Conservation (phyloP, 2,797 vertebrate species). For the Argentina silus region DNA sequence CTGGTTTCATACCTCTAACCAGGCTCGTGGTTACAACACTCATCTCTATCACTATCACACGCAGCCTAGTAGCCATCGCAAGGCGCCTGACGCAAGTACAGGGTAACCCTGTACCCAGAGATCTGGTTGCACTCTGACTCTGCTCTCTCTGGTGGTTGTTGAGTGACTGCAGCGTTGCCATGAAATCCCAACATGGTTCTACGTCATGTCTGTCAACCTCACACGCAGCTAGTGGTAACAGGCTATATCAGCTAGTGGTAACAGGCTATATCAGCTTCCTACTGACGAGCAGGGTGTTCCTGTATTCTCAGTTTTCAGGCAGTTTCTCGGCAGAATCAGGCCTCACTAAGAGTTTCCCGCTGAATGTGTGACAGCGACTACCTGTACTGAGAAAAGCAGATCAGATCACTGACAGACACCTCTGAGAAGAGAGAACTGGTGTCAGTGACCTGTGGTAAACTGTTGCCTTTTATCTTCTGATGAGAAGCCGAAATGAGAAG, state of each 20-base stretch:
- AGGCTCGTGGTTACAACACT: neutral
- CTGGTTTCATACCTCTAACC: constrained; percentile 69
- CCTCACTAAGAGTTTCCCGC: neutral
- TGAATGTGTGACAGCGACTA: neutral
- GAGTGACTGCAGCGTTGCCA: neutral
- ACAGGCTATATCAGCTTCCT: neutral
- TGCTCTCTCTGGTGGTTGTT: neutral
- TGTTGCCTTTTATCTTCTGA: constrained; percentile 26
- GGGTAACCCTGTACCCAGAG: neutral
- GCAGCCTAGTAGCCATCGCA: neutral
- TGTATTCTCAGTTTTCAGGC: neutral
- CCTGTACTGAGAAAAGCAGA: constrained; percentile 40
- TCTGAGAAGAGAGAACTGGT: constrained; percentile 22
- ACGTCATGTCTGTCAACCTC: neutral
- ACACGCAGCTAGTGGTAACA: neutral
- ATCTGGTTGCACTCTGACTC: constrained; percentile 13
- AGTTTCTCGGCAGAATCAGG: neutral
- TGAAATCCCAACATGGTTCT: neutral
- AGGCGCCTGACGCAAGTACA: neutral
- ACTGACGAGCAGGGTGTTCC: neutral
- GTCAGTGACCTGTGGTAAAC: constrained; percentile 9
- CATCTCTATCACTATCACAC: constrained; percentile 10
- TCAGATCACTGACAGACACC: neutral
- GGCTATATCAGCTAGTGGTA: neutral
- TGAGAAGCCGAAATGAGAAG: constrained; percentile 26